A percentile compares a stretch with the other conserved stretches of the same genome.
These are phyloP conservation scores for Lasiommata megera DNA, from an alignment of 2,888 invertebrate genomes.

Conservation along the genomic window DNA sequence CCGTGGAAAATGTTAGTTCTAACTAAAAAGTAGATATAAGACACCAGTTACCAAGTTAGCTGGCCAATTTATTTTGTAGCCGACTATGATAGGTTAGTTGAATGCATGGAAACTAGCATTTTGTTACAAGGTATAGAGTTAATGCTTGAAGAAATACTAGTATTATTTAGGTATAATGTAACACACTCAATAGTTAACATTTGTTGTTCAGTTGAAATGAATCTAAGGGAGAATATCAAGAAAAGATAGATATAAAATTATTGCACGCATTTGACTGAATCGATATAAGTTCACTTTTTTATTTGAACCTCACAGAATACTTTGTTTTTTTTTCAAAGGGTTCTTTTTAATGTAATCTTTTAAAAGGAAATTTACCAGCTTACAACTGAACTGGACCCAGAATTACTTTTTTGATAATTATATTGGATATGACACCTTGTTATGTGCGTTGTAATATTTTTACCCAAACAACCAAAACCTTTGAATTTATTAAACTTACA, in stretches of 20 bases:
- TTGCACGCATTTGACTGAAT: conserved; percentile 18
- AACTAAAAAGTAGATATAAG: neutral
- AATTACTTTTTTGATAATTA: too few species aligned
- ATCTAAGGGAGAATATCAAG: neutral
- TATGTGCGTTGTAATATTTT: too few species aligned
- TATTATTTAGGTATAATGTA: neutral
- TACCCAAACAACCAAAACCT: too few species aligned
- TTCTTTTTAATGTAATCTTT: neutral
- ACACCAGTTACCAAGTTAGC: neutral
- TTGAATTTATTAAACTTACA: neutral
- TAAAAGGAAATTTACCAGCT: too few species aligned
- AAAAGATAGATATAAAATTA: neutral
- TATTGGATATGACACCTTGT: too few species aligned
- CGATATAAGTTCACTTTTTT: conserved; percentile 18
- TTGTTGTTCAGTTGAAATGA: neutral
- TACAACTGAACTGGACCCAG: too few species aligned
- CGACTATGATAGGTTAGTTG: neutral
- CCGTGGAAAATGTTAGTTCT: neutral
- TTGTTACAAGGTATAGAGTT: neutral
- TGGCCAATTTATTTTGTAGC: neutral
- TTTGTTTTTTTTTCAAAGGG: too few species aligned
- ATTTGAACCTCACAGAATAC: conserved; percentile 12
- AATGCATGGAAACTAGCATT: neutral
- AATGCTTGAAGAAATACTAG: neutral
- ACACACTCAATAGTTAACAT: neutral